Conservation (phyloP, 2,113 vertebrate genomes). For the Poeciliopsis retropinna region DNA sequence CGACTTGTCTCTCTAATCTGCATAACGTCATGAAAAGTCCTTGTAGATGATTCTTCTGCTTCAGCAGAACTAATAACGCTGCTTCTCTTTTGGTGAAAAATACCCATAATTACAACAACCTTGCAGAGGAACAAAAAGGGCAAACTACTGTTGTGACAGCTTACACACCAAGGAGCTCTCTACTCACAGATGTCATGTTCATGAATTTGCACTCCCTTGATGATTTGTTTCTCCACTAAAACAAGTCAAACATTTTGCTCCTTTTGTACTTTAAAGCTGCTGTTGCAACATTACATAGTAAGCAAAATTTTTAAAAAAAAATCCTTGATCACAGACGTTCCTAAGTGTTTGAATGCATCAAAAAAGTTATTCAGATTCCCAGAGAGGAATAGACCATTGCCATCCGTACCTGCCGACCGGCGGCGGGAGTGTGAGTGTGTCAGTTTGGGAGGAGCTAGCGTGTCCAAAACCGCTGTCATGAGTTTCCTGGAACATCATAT, state of each 20-base stretch:
- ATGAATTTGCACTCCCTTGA: slow-evolving; percentile 30
- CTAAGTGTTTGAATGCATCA: no score
- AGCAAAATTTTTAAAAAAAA: no score
- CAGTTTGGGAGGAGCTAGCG: no score
- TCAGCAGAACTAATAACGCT: slow-evolving; percentile 59
- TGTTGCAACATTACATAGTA: no score
- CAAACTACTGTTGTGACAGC: slow-evolving; percentile 54
- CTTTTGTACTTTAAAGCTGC: not conserved
- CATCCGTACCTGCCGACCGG: no score
- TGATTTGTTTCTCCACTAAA: slow-evolving; percentile 19
- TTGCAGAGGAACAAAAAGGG: slow-evolving; percentile 56
- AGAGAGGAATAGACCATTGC: no score
- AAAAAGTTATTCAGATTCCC: no score
- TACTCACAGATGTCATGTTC: slow-evolving; percentile 29
- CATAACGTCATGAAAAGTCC: slow-evolving; percentile 49
- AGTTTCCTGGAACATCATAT: no score
- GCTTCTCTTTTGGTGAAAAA: slow-evolving; percentile 61
- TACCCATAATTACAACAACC: slow-evolving; percentile 62
- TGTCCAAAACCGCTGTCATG: no score
- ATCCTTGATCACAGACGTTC: no score
- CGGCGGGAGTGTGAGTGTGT: no score
- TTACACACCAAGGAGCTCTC: slow-evolving; percentile 35
- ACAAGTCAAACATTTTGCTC: not conserved
- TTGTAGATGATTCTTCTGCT: slow-evolving; percentile 58
- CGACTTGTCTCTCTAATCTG: slow-evolving; percentile 38